These are phyloP conservation scores for Liasis olivaceus DNA, from an alignment of 2,797 vertebrate species.

Conservation along the genomic window DNA sequence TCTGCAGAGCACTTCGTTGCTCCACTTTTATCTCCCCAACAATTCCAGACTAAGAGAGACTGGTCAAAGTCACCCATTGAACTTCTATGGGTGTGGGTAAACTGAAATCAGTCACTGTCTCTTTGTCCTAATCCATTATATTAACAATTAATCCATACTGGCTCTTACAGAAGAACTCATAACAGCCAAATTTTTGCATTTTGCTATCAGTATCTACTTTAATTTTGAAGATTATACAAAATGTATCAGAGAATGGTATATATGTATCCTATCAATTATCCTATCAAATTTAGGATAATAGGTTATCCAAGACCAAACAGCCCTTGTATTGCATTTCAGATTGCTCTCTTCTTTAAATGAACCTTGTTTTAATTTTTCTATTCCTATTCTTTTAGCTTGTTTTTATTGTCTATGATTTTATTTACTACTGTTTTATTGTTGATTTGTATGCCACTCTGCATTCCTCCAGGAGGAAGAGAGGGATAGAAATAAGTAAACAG, in stretches of 20 bases:
- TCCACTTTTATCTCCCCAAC: background rate
- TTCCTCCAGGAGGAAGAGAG: background rate
- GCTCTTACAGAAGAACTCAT: background rate
- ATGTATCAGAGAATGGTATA: background rate
- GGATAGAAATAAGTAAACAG: background rate
- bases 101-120: background rate
- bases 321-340: background rate
- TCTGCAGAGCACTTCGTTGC: background rate
- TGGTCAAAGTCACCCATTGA: background rate
- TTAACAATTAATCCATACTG: background rate
- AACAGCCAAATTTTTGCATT: background rate
- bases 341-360: background rate
- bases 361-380: background rate
- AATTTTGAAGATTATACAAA: background rate
- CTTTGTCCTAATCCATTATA: background rate
- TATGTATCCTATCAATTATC: background rate
- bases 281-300: background rate
- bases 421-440: background rate
- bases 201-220: background rate
- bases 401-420: background rate
- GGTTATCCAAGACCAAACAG: background rate
- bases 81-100: background rate
- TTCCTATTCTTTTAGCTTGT: background rate
- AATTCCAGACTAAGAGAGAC: background rate
- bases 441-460: background rate